Evolutionary conservation across 2,797 vertebrate genomes (phyloP), one percentile per base, ranked within the genome.

Genomic region (Remorina albescens): DNA sequence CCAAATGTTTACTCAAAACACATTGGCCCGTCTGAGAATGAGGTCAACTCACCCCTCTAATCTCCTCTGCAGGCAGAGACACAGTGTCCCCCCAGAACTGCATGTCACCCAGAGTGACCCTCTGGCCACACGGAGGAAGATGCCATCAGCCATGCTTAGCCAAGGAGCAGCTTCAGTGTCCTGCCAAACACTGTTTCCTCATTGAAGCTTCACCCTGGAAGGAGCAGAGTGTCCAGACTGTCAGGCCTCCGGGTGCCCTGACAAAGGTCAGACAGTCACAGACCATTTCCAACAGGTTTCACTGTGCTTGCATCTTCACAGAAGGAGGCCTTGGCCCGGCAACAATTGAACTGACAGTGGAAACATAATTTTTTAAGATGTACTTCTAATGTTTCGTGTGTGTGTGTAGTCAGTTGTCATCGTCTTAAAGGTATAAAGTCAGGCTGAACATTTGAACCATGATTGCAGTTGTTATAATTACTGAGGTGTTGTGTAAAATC

Each of bases 1-100:
- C 74, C 68, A 70, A 93, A 81, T 93, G 90, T 93, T 93, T 93
- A 91, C 85, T 85, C 73, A 91, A 92, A 94, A 92, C 90, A 90
- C 75, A 67, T 36, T 57, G 73, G 83, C 28, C 74, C 68, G 68
- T 91, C 88, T 89, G 89, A 91, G 89, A 91, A 90, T 32, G 82
- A 86, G 89, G 89, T 88, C 87, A 87, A 67, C 76, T 87, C 78
- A 74, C 76, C 84, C 83, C 56, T 82, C 71, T 89, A 89, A 90
- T 89, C 86, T 81, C 75, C 75, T 87, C 84, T 64, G 64, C 77
- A 78, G 78, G 84, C 87, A 76, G 76, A 90, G 86, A 88, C 84
- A 77, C 72, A 53, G 79, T 86, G 83, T 87, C 83, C 81, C 64
- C 81, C 69, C 70, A 84, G 83, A 83, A 82, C 80, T 86, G 75